Evolutionary conservation across 1,140 invertebrate genomes (phyloP).

Genomic region (Nylanderia fulva): DNA sequence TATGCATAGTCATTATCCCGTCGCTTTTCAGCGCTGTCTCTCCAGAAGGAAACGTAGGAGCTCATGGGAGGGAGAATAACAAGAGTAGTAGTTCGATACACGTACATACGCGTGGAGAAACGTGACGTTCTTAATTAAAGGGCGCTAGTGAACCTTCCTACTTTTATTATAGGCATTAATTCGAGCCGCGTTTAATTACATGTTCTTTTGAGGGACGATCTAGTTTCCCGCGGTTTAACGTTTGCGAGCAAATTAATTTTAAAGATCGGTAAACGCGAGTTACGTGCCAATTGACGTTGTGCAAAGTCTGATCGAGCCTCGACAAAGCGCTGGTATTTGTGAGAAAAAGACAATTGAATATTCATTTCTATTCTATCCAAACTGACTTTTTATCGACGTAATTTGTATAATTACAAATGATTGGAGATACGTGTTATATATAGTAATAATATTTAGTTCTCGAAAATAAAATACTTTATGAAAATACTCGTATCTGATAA

Average conservation of each 20-base stretch:
- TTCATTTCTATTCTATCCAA: not conserved
- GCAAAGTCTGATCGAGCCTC: constrained; percentile 4
- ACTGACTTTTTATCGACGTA: not conserved
- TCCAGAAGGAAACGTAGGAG: constrained; percentile 18
- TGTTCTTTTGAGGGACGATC: constrained; percentile 13
- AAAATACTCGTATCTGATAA: not conserved
- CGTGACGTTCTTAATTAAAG: constrained; percentile 74
- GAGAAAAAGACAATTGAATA: not conserved
- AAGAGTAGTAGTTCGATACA: constrained; percentile 73
- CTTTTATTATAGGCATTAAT: constrained; percentile 59
- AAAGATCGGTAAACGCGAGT: constrained; percentile 10
- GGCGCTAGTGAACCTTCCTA: not conserved
- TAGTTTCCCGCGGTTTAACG: constrained; percentile 30
- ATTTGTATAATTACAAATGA: not conserved
- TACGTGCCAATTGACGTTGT: not conserved
- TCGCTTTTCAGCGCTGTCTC: constrained; percentile 69
- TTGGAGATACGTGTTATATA: not conserved
- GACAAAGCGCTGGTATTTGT: not conserved
- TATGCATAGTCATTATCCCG: constrained; percentile 83
- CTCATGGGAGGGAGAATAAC: constrained; percentile 39
- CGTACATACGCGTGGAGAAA: constrained; percentile 44
- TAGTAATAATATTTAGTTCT: not conserved
- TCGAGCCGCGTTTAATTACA: constrained; percentile 63
- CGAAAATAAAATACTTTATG: not conserved
- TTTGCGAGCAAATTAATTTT: constrained; percentile 49